Evolutionary conservation across 1,140 invertebrate species (phyloP), one percentile per base, ranked within the genome.

Genomic region (Hyles vespertilio): DNA sequence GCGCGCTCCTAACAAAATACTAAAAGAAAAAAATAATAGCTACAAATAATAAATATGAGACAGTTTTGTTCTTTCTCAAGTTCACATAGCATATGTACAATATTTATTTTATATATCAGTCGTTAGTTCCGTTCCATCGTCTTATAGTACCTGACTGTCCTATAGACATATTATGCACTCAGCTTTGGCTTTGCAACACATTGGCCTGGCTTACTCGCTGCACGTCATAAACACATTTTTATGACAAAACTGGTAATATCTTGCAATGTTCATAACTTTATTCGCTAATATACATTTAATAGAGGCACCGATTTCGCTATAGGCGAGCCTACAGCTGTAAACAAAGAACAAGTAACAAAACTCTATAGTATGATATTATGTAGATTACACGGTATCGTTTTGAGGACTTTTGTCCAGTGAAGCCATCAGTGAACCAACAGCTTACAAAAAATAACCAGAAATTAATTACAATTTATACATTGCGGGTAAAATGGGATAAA

Each of bases 41-140:
- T 57, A 73, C 63, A 65, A 75, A 72, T 76, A 84, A 85, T 84
- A 85, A 84, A 85, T 85, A 87, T 84, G 76, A 84, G 79, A 87
- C 74, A 60, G 69, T 67, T 78, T 87, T 85, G 81, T 84, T 85
- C 77, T 69, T 80, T 79, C 70, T 72, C 70, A 77, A 81, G 56
- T 76, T 77, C 70, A 79, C 76, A 76, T 69, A 70, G 69, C 36
- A 40, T 84, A 84, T 84, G 65, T 84, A 85, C 81, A 85, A 77
- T 73, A 32, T 51, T 34, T 74, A 72, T 67, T 66, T 56, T 64
- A 62, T 56, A 58, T 70, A 81, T 87, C 84, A 87, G 81, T 87
- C 84, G 71, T 68, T 75, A 75, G 70, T 43, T 51, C 10, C 34
- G 3, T 32, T 12, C 7, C n/a, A 50, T 32, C 32, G 22, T 47